Base-by-base conservation (phyloP, 2,888 invertebrate species). In the Nesidiocoris tenuis region DNA sequence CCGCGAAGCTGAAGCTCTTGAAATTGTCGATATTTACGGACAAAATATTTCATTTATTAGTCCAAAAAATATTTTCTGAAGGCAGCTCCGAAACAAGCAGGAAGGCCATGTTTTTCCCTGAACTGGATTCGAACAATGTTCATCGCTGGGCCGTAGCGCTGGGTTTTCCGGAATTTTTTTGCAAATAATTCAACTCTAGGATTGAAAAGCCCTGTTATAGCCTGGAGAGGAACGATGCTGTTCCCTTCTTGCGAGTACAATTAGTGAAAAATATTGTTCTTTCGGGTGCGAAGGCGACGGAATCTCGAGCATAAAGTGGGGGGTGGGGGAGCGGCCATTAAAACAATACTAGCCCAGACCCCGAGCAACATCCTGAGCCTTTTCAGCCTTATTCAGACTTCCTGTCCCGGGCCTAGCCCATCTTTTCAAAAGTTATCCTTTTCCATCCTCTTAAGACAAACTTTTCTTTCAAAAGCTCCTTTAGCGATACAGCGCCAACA, bases 401-500 rank as follows among this genome's bases (percentile, higher is more conserved):
- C 39, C 39, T 39, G 39, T 39, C 12, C 39, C 12, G 39, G 39
- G 39, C 39, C 59, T 24, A 16, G 5, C 22, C 24, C 70, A 56
- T 18, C 57, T 59, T 70, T 59, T 70, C 17, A 23, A 70, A 70
- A 70, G 59, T 70, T 70, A 59, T 23, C 25, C 59, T 18, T 21
- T 59, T 2, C 59, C 70, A 70, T 59, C 24, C 70, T 39, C 17
- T 59, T 24, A 68, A 25, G 67, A 55, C 55, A 22, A 70, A 70
- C 70, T 70, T 70, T 70, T 59, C 70, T 70, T 70, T 70, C 70
- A 70, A 12, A 21, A 12, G 19, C 19, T 21, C 22, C 63, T n/a
- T 18, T 21, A 63, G 24, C 59, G 39, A 39, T 39, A 39, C 39
- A 39, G 5, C 3, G 39, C 39, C 39, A 7, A 39, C 39, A 3